Percentiles rank a stretch among this genome's conserved stretches.
These are phyloP conservation scores for Gari tellinella DNA, from an alignment of 2,888 invertebrate genomes.

Conservation along the genomic window DNA sequence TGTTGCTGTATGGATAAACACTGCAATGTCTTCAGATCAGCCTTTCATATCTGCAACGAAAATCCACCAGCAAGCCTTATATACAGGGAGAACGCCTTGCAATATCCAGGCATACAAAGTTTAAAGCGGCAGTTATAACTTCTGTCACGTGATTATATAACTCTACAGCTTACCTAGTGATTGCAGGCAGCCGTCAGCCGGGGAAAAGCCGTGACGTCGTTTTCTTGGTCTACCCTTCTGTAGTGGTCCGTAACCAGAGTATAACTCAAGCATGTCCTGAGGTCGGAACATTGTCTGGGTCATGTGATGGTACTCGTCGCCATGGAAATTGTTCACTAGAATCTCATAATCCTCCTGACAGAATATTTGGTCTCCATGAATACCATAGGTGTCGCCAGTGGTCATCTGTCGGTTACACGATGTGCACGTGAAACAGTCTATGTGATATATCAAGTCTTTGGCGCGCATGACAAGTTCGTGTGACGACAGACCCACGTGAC, in stretches of 20 bases:
- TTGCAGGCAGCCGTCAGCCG: conserved; percentile 47
- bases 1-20: too few relatives aligned
- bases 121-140: too few relatives aligned
- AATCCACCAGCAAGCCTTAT: too few relatives aligned
- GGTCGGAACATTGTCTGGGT: conserved; percentile 3
- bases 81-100: too few relatives aligned
- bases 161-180: conserved; percentile 15
- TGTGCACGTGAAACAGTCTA: conserved; percentile 95
- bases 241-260: conserved; percentile 88
- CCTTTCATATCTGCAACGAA: too few relatives aligned
- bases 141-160: too few relatives aligned
- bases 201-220: conserved; percentile 86
- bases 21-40: too few relatives aligned
- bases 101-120: too few relatives aligned
- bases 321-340: conserved; percentile 78
- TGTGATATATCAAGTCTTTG: conserved; percentile 93
- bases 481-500: conserved; percentile 92
- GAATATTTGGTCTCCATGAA: conserved; percentile 92
- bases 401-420: conserved; percentile 92
- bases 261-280: conserved; percentile 85
- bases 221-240: conserved; percentile 94
- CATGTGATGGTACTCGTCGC: conserved; percentile 24
- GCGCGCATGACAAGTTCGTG: conserved; percentile 97
- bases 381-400: conserved; percentile 96
- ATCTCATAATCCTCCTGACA: conserved; percentile 93